phyloP scores from a whole-genome alignment of 2,797 vertebrate genomes.

The Coluber constrictor region DNA sequence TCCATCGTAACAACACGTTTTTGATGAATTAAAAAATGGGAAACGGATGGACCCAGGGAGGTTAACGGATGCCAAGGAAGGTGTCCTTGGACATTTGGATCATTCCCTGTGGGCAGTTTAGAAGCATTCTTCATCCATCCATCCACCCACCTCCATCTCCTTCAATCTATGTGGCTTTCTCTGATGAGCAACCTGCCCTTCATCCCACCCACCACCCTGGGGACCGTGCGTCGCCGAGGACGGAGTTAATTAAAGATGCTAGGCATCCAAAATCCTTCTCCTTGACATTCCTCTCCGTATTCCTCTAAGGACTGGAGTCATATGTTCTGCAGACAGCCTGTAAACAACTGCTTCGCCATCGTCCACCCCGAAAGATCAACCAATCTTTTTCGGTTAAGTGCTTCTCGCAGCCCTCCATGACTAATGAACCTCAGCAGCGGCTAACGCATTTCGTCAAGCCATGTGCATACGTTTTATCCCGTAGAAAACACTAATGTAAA shows the following conservation, averaged over 20 bases:
- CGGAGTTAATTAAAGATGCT: neutral
- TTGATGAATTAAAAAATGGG: neutral
- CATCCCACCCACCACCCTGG: neutral
- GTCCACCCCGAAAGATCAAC: neutral
- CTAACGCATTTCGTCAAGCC: neutral
- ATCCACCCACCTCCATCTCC: neutral
- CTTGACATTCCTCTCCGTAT: neutral
- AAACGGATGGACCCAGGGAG: neutral
- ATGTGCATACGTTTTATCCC: neutral
- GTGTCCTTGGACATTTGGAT: neutral
- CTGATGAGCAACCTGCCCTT: neutral
- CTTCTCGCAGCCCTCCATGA: neutral
- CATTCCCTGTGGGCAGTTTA: neutral
- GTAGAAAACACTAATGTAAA: neutral
- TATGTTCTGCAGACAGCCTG: neutral
- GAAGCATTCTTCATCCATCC: neutral
- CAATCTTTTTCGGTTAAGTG: neutral
- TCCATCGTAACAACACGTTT: neutral
- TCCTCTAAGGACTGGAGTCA: neutral
- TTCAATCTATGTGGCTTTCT: neutral
- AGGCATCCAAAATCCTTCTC: neutral
- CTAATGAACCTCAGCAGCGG: neutral
- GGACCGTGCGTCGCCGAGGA: neutral
- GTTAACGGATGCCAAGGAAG: neutral
- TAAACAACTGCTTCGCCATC: neutral